Evolutionary conservation across 2,888 invertebrate genomes (phyloP), one percentile per base, ranked within the genome.

Genomic region (Microchrysa polita): DNA sequence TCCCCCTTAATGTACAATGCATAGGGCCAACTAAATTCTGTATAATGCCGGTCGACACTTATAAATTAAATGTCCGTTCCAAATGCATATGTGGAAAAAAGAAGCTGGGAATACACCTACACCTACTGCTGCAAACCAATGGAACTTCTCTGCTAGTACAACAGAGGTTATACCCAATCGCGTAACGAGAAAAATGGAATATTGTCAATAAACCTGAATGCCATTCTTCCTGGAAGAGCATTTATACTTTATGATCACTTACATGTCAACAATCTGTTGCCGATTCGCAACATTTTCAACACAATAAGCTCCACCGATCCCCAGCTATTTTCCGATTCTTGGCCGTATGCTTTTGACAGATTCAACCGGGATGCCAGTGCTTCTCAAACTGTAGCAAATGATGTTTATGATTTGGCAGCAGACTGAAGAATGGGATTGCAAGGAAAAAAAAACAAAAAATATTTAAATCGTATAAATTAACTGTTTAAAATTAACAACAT

Each of bases 261-360:
- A 55, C 55, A 55, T 10, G 14, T 55, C 5, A 55, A 20, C 18
- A 65, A 22, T 22, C 22, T 65, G 22, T 23, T 48, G 22, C 67
- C 27, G 5, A 67, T n/a, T 12, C 34, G 52, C 0, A 67, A 67
- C 67, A 67, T 67, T 55, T 65, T 20, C n/a, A 16, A 12, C 12
- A 16, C 7, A 57, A 23, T 23, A 23, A 59, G 23, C 23, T 59
- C 23, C 57, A 18, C 57, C 12, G 57, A 16, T 42, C 42, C 42
- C 7, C 7, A 42, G 12, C 7, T 42, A 42, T 42, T n/a, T 34
- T 34, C 16, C 4, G 10, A 10, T 48, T 48, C 48, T 4, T 48
- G 4, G 14, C 48, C 14, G 2, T 12, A 7, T n/a, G 16, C n/a
- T n/a, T 5, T 18, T 63, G 63, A 42, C 63, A 63, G 18, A n/a